These are phyloP conservation scores for Noctua fimbriata DNA, from an alignment of 2,888 invertebrate genomes.

Conservation along the genomic window DNA sequence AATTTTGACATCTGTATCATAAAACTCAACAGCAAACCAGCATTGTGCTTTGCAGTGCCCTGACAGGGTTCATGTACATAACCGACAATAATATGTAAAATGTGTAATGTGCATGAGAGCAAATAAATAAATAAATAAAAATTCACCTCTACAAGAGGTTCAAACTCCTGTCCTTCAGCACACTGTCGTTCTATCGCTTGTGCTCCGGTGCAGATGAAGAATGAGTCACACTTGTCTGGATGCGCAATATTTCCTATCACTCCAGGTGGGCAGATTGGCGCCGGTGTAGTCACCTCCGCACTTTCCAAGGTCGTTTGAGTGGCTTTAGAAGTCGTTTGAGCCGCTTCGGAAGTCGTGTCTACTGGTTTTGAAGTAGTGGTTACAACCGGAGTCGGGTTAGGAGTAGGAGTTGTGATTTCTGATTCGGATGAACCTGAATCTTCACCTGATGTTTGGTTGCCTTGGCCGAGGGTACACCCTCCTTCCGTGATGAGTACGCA, in stretches of 20 bases:
- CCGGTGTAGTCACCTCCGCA: not conserved
- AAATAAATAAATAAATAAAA: too few relatives aligned
- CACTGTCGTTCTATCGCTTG: not conserved
- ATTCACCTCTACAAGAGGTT: slow-evolving; percentile 3
- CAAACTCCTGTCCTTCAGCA: slow-evolving; percentile 5
- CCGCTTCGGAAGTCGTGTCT: slow-evolving; percentile 50
- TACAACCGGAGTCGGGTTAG: not conserved
- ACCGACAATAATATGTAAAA: too few relatives aligned
- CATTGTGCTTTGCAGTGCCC: too few relatives aligned
- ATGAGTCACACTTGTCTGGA: slow-evolving; percentile 67
- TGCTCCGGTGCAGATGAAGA: slow-evolving; percentile 47
- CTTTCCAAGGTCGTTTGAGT: not conserved
- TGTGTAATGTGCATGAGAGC: too few relatives aligned
- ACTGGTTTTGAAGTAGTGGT: not conserved
- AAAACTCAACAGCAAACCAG: too few relatives aligned
- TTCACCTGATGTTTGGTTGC: not conserved
- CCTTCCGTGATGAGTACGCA: too few relatives aligned
- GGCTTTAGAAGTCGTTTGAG: slow-evolving; percentile 45
- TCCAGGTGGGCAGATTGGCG: slow-evolving; percentile 63
- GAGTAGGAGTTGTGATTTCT: not conserved
- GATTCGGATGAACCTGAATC: slow-evolving; percentile 1
- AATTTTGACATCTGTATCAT: too few relatives aligned
- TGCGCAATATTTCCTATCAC: slow-evolving; percentile 68
- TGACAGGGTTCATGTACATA: too few relatives aligned
- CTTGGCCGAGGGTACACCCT: slow-evolving; percentile 36